Evolutionary conservation across 2,113 vertebrate species (phyloP), one percentile per base, ranked within the genome.

Genomic region (Cyphomyrus discorhynchus): DNA sequence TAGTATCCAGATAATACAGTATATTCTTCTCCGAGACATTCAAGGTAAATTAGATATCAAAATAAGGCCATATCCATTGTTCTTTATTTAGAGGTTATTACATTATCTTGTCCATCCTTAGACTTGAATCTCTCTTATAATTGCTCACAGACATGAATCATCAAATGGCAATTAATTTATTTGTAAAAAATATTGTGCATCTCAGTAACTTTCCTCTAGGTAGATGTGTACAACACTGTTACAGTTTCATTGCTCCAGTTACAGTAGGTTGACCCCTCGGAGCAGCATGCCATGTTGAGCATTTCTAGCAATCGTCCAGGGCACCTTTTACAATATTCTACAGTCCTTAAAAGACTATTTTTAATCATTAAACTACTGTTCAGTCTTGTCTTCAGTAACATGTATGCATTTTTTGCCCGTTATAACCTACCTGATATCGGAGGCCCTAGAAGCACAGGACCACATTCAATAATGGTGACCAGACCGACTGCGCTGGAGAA

Each of bases 381-480:
- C 74, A 80, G 70, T 77, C 11, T 39, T 8, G 15, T 77, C 35
- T 77, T 8, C 31, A 35, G 35, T 80, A 31, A 31, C 31, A 82
- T 11, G 8, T 82, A 45, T 21, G 13, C 77, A 47, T 47, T 47
- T 84, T 47, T 21, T 47, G 82, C 45, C 45, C 19, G n/a, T 46
- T 47, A n/a, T 52, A 52, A 93, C 95, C 92, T 92, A 98, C 97
- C 97, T 94, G 96, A 95, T 0, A 98, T 91, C 0, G 96, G 97
- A 1, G 97, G 97, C 5, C 96, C 96, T 21, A 97, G 94, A 86
- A 97, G 93, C 2, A 97, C 95, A 0, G 95, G 96, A 53, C 94
- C 96, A 90, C 96, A 97, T 92, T 97, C 95, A 0, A 96, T 95
- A 31, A 97, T 96, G 87, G 96, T 97, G 93, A 96, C 95, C 0